Evolutionary conservation across 2,888 invertebrate species (phyloP).

Genomic region (Diaperis boleti): DNA sequence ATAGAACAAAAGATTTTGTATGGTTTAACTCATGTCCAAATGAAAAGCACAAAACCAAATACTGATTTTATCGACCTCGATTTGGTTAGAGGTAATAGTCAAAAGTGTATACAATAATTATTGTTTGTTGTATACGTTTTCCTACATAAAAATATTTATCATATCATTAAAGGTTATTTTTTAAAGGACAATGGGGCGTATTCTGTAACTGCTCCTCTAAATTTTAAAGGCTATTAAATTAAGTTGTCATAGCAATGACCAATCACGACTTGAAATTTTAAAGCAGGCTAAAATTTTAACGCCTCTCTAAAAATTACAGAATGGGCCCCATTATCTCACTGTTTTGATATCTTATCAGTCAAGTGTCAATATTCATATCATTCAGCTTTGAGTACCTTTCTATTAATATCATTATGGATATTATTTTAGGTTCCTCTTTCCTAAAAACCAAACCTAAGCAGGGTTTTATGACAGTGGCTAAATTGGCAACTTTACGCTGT

Average conservation of each 20-base stretch:
- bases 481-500: constrained; percentile 84
- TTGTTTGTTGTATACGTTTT: neutral
- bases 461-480: constrained; percentile 86
- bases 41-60: constrained; percentile 84
- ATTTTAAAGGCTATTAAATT: too few species aligned
- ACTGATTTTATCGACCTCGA: constrained; percentile 97
- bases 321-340: too few species aligned
- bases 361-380: neutral
- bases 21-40: constrained; percentile 81
- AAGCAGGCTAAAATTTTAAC: too few species aligned
- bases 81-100: constrained; percentile 84
- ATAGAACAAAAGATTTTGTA: constrained; percentile 91
- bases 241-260: too few species aligned
- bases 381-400: neutral
- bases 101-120: too few species aligned
- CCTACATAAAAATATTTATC: neutral
- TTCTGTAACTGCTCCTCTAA: too few species aligned
- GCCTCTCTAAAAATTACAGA: too few species aligned
- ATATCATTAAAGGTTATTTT: neutral
- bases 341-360: too few species aligned
- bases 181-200: too few species aligned
- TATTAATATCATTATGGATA: constrained; percentile 1
- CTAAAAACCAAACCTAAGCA: constrained; percentile 96
- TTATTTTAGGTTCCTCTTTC: constrained; percentile 90
- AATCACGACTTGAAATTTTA: too few species aligned